Evolutionary conservation across 2,888 invertebrate genomes (phyloP), one percentile per base, ranked within the genome.

Genomic region (Zaprionus obscuricornis): DNA sequence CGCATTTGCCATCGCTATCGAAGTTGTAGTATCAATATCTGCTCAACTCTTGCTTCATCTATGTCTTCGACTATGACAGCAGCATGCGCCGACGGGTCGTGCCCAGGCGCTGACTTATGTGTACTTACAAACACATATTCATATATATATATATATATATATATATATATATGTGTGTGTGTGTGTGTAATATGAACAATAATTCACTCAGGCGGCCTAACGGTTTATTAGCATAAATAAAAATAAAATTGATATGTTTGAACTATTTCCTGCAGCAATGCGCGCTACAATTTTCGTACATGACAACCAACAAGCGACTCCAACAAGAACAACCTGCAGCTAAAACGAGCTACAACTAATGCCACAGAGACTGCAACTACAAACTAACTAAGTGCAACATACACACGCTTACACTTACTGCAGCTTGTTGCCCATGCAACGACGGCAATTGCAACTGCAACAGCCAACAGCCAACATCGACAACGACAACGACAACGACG

Each of bases 261-360:
- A 82, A 83, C 83, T 82, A 85, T 85, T 83, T 83, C 83, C 85
- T 85, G 83, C 83, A 85, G 83, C 79, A 85, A 81, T 79, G 84
- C 82, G 78, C 78, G 78, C 84, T 79, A 79, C 78, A 85, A 81
- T 81, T 79, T 81, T 79, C 84, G 72, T 78, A 85, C 79, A 81
- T 81, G 79, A 81, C 79, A 79, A 84, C 74, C 75, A 84, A 79
- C 85, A 79, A 66, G 73, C 69, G 66, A 63, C 69, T 55, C 54
- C 76, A 74, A 77, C 78, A 74, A 74, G 73, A 74, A 78, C 67
- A 74, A 76, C 71, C 74, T 67, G 76, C 73, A 79, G 69, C 79
- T 57, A 46, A 75, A 76, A 76, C 75, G 78, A 83, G 76, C 76
- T 72, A 63, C 72, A 72, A 82, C 83, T 71, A 71, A 72, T 73